These are phyloP conservation scores for Arothron firmamentum DNA, from an alignment of 2,113 vertebrate genomes.

Conservation along the genomic window DNA sequence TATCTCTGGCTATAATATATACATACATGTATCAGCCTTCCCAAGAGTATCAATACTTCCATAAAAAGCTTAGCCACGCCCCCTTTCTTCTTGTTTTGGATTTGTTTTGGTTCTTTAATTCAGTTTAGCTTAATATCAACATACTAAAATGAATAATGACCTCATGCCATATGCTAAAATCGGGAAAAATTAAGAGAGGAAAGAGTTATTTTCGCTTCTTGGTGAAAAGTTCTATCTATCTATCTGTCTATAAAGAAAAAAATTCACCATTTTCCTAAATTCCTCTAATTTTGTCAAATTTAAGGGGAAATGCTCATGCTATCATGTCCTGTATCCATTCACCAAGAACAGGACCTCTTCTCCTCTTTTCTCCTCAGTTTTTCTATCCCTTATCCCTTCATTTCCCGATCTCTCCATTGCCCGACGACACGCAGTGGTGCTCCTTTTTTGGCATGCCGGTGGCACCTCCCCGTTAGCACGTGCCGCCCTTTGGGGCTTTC, in stretches of 20 bases:
- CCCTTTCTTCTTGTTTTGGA: conserved; percentile 33
- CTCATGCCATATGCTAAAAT: conserved; percentile 50
- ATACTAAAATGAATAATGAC: conserved; percentile 68
- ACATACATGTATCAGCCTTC: conserved; percentile 69
- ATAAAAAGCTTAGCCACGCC: conserved; percentile 60
- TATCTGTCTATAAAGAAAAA: neutral
- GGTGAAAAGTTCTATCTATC: conserved; percentile 31
- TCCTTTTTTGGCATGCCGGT: conserved; percentile 53
- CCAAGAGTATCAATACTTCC: conserved; percentile 63
- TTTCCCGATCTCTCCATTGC: too few relatives aligned
- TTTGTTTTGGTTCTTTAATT: conserved; percentile 17
- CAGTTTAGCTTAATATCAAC: conserved; percentile 53
- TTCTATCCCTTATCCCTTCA: conserved; percentile 36
- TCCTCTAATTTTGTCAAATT: neutral
- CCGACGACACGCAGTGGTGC: conserved; percentile 43
- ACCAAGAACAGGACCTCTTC: conserved; percentile 24
- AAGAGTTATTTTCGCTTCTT: conserved; percentile 46
- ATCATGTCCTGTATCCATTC: conserved; percentile 33
- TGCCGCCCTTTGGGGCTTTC: conserved; percentile 39
- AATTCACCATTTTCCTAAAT: neutral
- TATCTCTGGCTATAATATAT: conserved; percentile 68
- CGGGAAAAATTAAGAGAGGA: conserved; percentile 42
- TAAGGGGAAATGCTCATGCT: neutral
- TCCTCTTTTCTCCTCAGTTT: conserved; percentile 58
- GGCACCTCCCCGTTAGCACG: conserved; percentile 35